Percentiles rank a stretch among this genome's conserved stretches.
These are phyloP conservation scores for Acanthurus lineatus DNA, from an alignment of 2,797 vertebrate genomes.

Conservation along the genomic window DNA sequence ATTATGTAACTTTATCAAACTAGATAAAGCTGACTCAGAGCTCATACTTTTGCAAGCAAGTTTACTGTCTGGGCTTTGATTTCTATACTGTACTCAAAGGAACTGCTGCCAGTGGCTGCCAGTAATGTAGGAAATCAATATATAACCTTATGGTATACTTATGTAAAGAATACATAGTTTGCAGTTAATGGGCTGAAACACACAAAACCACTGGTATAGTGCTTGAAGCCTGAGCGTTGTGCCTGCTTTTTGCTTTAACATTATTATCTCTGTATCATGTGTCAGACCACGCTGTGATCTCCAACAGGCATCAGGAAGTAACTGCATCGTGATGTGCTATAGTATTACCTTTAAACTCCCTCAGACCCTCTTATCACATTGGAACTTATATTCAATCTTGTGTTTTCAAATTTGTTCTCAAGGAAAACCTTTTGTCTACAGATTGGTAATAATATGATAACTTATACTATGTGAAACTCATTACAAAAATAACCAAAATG, in stretches of 20 bases:
- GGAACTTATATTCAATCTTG: neutral
- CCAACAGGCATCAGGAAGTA: neutral
- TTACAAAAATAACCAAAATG: neutral
- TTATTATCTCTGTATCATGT: conserved; percentile 3
- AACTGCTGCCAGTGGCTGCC: neutral
- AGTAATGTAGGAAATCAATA: conserved; percentile 7
- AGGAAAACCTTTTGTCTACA: neutral
- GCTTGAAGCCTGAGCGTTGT: conserved; percentile 12
- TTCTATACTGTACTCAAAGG: neutral
- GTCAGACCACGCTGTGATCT: neutral
- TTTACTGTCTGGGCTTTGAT: neutral
- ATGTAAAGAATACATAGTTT: conserved; percentile 27
- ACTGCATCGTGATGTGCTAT: neutral
- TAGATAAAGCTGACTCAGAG: neutral
- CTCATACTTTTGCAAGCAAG: neutral
- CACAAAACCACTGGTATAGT: conserved; percentile 20
- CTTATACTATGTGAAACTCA: neutral
- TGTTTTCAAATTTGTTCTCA: neutral
- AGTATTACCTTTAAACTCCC: neutral
- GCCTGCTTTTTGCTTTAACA: conserved; percentile 11
- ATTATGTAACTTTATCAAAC: conserved; percentile 7
- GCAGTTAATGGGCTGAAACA: conserved; percentile 28
- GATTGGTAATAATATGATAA: neutral
- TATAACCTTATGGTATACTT: conserved; percentile 2
- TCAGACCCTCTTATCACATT: neutral